Evolutionary conservation across 2,888 invertebrate species (phyloP), one percentile per base, ranked within the genome.

Genomic region (Troglohyphantes excavatus): DNA sequence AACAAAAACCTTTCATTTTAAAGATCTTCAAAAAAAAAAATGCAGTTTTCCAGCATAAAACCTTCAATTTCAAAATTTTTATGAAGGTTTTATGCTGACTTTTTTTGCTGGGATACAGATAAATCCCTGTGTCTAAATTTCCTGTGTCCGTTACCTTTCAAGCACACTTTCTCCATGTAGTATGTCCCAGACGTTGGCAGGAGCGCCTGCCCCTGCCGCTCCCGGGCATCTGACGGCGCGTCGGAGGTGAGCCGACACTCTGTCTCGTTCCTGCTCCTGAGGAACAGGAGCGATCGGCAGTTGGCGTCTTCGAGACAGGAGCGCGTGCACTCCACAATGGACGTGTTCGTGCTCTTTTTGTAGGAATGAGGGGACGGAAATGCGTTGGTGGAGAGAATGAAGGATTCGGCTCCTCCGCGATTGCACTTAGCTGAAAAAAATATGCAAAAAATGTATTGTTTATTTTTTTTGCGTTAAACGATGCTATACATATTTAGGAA

Each of bases 151-250:
- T 43, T 53, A 91, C 91, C 91, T 91, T 86, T 86, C 23, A 90
- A n/a, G 39, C 91, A 91, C n/a, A 90, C 61, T 63, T 91, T 91
- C 26, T 91, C 90, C 79, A 91, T 78, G 23, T 78, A 86, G 27
- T 90, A 87, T 2, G 85, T 83, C 63, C 90, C 91, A 2, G 67
- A 43, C 0, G 79, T 63, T 2, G 79, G 75, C 19, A 78, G 23
- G 6, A 91, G 27, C 7, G 53, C 21, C 11, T 67, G 67, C 6
- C 87, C 90, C n/a, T 67, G 78, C 5, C 78, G 33, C 26, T 61
- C 84, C 19, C 81, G 76, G 17, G 75, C 27, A 9, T 73, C 73
- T 1, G 19, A 61, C 17, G 68, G 21, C 2, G 17, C 59, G 23
- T 67, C 59, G n/a, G 70, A 59, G 2, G 83, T 88, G 29, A 91